phyloP scores from a whole-genome alignment of 2,888 invertebrate genomes.

The Cryptocheilus praepositus region DNA sequence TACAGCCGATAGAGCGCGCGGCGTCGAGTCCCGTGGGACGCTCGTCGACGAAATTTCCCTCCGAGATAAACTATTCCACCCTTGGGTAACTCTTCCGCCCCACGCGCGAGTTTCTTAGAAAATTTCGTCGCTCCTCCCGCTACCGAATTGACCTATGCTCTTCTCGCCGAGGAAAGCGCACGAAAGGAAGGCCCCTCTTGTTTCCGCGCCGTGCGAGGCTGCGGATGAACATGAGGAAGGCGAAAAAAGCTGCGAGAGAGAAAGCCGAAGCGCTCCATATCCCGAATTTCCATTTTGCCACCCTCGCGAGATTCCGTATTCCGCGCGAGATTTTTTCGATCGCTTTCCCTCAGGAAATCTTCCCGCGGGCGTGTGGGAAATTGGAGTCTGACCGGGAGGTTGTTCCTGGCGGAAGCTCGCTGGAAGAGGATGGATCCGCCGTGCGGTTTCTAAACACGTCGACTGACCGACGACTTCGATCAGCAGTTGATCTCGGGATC shows the following conservation, averaged over 20 bases:
- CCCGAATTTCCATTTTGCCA: conserved; percentile 41
- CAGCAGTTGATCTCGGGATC: too few species aligned
- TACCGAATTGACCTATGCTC: conserved; percentile 1
- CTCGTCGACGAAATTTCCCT: conserved; percentile 32
- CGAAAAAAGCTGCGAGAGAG: conserved; percentile 10
- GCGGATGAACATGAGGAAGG: neutral
- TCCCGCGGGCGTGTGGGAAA: conserved; percentile 19
- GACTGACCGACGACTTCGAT: too few species aligned
- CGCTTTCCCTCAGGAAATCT: conserved; percentile 4
- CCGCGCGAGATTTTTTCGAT: conserved; percentile 30
- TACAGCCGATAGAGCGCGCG: conserved; percentile 36
- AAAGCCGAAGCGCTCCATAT: neutral
- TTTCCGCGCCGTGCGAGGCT: neutral
- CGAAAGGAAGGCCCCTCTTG: neutral
- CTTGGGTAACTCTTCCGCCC: conserved; percentile 13
- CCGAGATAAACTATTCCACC: conserved; percentile 40
- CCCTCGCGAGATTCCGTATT: conserved; percentile 38
- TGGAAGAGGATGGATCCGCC: neutral
- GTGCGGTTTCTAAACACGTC: too few species aligned
- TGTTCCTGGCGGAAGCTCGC: neutral
- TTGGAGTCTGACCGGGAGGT: conserved; percentile 1
- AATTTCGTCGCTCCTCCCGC: conserved; percentile 25
- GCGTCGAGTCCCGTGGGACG: conserved; percentile 31
- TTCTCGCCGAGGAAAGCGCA: neutral
- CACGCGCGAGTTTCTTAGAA: conserved; percentile 31